Evolutionary conservation across 2,888 invertebrate species (phyloP).

Genomic region (Cyrtodaria siliqua): DNA sequence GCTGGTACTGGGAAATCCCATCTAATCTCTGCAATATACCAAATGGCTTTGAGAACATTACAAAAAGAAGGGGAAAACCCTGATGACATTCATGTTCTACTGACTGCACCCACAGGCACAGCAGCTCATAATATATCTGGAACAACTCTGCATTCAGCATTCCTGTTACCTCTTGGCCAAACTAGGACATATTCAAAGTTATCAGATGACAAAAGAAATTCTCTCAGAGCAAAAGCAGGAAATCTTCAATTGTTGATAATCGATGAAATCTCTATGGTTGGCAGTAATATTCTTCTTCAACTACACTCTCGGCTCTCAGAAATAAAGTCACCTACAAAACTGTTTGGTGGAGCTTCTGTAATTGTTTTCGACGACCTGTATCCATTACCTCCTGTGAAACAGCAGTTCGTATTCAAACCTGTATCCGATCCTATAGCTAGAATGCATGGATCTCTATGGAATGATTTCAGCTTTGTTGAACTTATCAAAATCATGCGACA

Average conservation of each 20-base stretch:
- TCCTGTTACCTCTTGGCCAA: conserved; percentile 51
- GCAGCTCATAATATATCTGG: conserved; percentile 59
- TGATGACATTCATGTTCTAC: conserved; percentile 41
- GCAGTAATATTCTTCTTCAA: conserved; percentile 47
- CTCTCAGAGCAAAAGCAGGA: conserved; percentile 26
- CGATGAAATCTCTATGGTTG: conserved; percentile 67
- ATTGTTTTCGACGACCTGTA: conserved; percentile 46
- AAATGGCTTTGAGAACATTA: conserved; percentile 48
- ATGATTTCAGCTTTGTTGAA: background rate
- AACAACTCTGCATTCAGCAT: conserved; percentile 56
- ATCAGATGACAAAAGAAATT: conserved; percentile 51
- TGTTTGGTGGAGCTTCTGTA: conserved; percentile 59
- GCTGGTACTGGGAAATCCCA: conserved; percentile 63
- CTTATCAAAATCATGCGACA: conserved; percentile 16
- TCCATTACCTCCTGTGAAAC: conserved; percentile 45
- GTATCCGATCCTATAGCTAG: conserved; percentile 16
- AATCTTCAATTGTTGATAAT: conserved; percentile 49
- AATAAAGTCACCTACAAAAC: conserved; percentile 27
- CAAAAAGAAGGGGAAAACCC: conserved; percentile 35
- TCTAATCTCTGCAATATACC: conserved; percentile 52
- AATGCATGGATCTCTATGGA: background rate
- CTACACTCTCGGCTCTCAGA: conserved; percentile 53
- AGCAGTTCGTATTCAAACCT: conserved; percentile 36
- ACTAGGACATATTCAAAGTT: conserved; percentile 41
- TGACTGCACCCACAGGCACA: conserved; percentile 59